Conservation (phyloP, 92 coral and sea anemone genomes). For the Paramuricea clavata region DNA sequence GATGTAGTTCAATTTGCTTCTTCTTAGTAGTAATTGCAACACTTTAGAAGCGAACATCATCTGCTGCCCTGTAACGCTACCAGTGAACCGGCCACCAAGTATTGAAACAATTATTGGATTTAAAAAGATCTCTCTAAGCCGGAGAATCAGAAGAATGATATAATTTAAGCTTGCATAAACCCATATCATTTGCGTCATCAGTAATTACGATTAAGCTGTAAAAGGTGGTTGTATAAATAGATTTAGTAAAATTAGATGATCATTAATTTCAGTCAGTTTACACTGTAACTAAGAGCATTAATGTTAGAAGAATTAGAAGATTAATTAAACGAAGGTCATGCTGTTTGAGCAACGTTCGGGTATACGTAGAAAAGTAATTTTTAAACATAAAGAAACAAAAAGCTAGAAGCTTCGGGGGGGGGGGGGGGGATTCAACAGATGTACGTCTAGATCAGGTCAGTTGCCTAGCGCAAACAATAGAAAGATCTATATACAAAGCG, state of each 20-base stretch:
- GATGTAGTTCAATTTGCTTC: too few species aligned
- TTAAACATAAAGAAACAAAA: too few species aligned
- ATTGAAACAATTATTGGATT: not conserved
- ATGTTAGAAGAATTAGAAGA: not conserved
- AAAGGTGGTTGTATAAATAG: slow-evolving; percentile 21
- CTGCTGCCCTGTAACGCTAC: not conserved
- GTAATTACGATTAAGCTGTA: not conserved
- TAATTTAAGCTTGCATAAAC: not conserved
- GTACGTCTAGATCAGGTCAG: too few species aligned
- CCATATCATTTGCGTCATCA: not conserved
- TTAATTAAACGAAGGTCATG: not conserved
- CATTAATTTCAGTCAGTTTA: slow-evolving; percentile 3
- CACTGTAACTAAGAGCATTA: slow-evolving; percentile 4
- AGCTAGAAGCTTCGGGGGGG: too few species aligned
- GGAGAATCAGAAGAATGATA: not conserved
- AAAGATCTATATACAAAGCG: too few species aligned
- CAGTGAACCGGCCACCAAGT: not conserved
- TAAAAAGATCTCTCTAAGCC: not conserved
- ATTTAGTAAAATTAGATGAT: slow-evolving; percentile 14
- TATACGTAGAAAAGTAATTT: not conserved
- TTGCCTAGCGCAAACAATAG: too few species aligned
- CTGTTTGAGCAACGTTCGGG: slow-evolving; percentile 1
- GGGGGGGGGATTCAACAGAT: too few species aligned
- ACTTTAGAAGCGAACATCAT: not conserved
- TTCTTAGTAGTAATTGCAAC: too few species aligned